phyloP scores from a whole-genome alignment of 2,888 invertebrate species.

The Drosophila limbata region DNA sequence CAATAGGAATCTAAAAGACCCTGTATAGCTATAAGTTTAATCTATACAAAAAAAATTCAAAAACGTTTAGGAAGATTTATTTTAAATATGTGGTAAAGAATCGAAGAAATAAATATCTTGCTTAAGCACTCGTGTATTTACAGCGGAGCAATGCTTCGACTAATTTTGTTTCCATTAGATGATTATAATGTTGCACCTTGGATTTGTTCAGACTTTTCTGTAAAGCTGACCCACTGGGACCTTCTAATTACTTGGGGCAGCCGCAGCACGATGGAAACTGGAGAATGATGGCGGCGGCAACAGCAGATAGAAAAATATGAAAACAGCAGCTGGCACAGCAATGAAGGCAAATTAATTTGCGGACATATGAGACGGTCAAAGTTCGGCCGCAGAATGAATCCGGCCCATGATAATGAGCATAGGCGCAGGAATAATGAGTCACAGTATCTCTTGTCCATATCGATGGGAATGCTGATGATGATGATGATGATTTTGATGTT shows the following conservation, averaged over 20 bases:
- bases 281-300: background rate
- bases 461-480: slow-evolving; percentile 46
- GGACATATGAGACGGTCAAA: slow-evolving; percentile 62
- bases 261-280: slow-evolving; percentile 12
- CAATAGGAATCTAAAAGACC: too few species aligned
- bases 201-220: background rate
- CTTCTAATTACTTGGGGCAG: slow-evolving; percentile 22
- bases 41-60: too few species aligned
- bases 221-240: background rate
- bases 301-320: slow-evolving; percentile 8
- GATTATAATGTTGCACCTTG: background rate
- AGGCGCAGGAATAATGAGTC: slow-evolving; percentile 32
- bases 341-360: slow-evolving; percentile 60
- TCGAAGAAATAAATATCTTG: too few species aligned
- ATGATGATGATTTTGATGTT: slow-evolving; percentile 45
- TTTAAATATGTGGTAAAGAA: too few species aligned
- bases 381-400: slow-evolving; percentile 43
- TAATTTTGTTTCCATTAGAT: too few species aligned
- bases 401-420: slow-evolving; percentile 50
- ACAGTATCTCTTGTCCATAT: slow-evolving; percentile 23
- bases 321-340: slow-evolving; percentile 32
- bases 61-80: too few species aligned
- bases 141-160: too few species aligned
- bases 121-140: too few species aligned
- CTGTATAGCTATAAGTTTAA: too few species aligned